Conservation (phyloP, 2,888 invertebrate species). For the Macropis europaea region DNA sequence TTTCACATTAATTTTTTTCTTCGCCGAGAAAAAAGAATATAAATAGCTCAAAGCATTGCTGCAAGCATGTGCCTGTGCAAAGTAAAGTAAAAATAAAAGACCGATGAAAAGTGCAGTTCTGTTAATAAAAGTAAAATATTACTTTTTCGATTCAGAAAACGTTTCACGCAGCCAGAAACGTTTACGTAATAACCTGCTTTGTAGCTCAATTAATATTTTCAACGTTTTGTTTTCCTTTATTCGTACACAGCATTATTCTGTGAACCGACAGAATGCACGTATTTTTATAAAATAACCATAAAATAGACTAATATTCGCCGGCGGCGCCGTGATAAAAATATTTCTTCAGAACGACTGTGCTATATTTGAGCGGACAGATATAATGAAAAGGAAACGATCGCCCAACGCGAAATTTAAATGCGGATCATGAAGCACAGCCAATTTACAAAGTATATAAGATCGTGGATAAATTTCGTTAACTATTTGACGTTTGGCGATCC, state of each 20-base stretch:
- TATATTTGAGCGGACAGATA: background rate
- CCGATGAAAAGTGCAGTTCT: background rate
- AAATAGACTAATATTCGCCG: too few relatives aligned
- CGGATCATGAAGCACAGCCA: background rate
- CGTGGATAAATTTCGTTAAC: background rate
- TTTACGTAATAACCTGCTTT: background rate
- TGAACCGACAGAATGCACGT: background rate
- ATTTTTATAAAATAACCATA: too few relatives aligned
- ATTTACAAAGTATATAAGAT: background rate
- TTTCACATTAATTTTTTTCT: constrained; percentile 13
- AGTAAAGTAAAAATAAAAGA: background rate
- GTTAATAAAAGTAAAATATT: background rate
- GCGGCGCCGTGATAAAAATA: background rate
- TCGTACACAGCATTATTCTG: background rate
- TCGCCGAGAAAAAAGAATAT: background rate
- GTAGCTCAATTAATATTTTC: background rate
- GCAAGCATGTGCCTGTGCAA: background rate
- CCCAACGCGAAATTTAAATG: background rate
- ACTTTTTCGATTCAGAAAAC: background rate
- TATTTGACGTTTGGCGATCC: background rate
- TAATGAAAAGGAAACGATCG: background rate
- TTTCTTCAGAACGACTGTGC: background rate
- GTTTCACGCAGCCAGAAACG: background rate
- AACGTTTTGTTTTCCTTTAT: background rate
- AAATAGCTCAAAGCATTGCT: constrained; percentile 5